Evolutionary conservation across 2,113 vertebrate genomes (phyloP).

Genomic region (Centropristis striata): DNA sequence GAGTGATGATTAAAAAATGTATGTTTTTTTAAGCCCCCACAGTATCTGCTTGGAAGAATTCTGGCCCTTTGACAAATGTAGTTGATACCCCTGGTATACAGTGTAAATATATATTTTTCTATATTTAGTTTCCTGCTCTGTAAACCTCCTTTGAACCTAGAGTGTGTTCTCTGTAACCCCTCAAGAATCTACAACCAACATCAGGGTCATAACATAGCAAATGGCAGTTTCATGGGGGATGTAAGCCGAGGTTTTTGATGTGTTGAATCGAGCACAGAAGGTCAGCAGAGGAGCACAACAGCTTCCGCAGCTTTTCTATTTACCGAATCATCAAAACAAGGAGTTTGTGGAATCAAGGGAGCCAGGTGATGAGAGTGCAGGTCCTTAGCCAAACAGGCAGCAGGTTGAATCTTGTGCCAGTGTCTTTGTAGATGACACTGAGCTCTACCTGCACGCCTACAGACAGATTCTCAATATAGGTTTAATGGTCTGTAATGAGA

Average conservation of each 20-base stretch:
- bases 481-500: conserved; percentile 53
- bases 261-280: conserved; percentile 21
- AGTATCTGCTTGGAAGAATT: no score
- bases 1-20: no score
- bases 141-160: neutral
- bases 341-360: conserved; percentile 17
- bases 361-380: neutral
- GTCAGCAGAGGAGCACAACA: conserved; percentile 5
- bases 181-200: conserved; percentile 24
- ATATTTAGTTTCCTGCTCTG: neutral
- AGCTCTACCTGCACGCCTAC: neutral
- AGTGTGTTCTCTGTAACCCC: neutral
- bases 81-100: neutral
- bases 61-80: no score
- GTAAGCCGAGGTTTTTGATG: conserved; percentile 11
- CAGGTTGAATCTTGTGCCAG: conserved; percentile 10
- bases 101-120: neutral
- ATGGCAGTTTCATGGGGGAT: neutral
- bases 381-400: neutral
- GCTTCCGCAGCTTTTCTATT: conserved; percentile 5
- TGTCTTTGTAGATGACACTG: conserved; percentile 5
- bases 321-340: conserved; percentile 22
- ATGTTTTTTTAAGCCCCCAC: no score
- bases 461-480: conserved; percentile 6
- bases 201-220: conserved; percentile 4